These are phyloP conservation scores for Mormyrops attenuatus DNA, from an alignment of 2,797 vertebrate genomes.

Conservation along the genomic window DNA sequence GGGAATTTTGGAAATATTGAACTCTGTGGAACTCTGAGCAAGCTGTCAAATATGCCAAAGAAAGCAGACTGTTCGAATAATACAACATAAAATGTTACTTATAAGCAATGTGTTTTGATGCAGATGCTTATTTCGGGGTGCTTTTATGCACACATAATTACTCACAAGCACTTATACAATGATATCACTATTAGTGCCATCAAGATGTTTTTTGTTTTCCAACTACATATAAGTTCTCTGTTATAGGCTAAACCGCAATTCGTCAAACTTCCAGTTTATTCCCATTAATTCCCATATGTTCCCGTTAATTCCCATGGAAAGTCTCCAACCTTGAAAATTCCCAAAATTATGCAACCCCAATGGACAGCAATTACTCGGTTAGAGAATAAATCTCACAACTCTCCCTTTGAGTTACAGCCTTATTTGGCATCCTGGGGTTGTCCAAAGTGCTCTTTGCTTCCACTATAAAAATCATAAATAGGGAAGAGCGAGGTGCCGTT, in stretches of 20 bases:
- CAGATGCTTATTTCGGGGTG: too few relatives aligned
- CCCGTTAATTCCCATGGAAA: not conserved
- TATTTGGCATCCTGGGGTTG: not conserved
- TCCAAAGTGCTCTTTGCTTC: not conserved
- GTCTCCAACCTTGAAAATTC: not conserved
- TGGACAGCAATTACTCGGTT: not conserved
- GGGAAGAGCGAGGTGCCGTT: not conserved
- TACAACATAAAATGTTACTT: not conserved
- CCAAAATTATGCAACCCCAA: not conserved
- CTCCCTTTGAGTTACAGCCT: not conserved
- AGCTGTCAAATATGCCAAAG: not conserved
- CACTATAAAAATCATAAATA: not conserved
- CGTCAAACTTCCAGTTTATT: not conserved
- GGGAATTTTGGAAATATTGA: too few relatives aligned
- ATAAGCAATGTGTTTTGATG: not conserved
- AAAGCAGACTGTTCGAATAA: not conserved
- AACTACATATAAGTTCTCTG: not conserved
- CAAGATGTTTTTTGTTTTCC: not conserved
- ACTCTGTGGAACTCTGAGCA: too few relatives aligned
- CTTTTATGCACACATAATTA: not conserved
- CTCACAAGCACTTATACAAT: not conserved
- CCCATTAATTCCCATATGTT: not conserved
- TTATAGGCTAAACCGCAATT: not conserved
- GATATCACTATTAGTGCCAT: not conserved
- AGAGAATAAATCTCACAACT: not conserved